These are phyloP conservation scores for Hiodon alosoides DNA, from an alignment of 2,113 vertebrate species.

Conservation along the genomic window DNA sequence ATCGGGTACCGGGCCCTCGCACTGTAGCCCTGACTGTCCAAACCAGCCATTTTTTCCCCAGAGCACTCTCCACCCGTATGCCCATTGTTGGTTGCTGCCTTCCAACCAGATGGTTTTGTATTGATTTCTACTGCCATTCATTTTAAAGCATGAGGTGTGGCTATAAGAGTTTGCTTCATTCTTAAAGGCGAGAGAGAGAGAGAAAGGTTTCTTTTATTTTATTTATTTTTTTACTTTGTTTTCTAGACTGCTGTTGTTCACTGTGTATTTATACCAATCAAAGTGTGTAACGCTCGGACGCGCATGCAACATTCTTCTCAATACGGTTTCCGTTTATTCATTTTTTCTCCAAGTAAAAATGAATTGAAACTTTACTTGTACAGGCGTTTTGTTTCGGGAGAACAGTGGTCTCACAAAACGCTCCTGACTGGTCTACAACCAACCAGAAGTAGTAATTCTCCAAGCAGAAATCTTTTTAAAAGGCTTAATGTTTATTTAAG, in stretches of 20 bases:
- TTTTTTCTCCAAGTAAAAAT: conserved; percentile 44
- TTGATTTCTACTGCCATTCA: conserved; percentile 23
- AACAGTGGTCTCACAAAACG: conserved; percentile 39
- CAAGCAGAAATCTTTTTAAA: background rate
- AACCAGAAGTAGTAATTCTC: background rate
- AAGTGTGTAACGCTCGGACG: conserved; percentile 13
- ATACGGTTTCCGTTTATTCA: conserved; percentile 33
- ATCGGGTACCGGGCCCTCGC: conserved; percentile 77
- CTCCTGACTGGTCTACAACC: background rate
- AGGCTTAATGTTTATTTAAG: background rate
- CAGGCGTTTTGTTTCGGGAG: conserved; percentile 33
- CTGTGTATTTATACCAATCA: background rate
- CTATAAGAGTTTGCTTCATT: conserved; percentile 12
- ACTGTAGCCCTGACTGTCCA: conserved; percentile 28
- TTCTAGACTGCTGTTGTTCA: conserved; percentile 7
- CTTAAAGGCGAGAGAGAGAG: background rate
- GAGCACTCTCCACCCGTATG: background rate
- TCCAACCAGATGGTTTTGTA: conserved; percentile 19
- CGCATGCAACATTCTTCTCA: conserved; percentile 39
- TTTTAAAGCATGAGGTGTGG: conserved; percentile 33
- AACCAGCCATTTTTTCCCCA: conserved; percentile 21
- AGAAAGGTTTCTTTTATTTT: background rate
- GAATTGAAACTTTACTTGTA: conserved; percentile 32
- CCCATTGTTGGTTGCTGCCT: background rate
- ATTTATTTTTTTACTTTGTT: background rate